phyloP scores from a whole-genome alignment of 2,797 vertebrate species.

The Clamator glandarius region DNA sequence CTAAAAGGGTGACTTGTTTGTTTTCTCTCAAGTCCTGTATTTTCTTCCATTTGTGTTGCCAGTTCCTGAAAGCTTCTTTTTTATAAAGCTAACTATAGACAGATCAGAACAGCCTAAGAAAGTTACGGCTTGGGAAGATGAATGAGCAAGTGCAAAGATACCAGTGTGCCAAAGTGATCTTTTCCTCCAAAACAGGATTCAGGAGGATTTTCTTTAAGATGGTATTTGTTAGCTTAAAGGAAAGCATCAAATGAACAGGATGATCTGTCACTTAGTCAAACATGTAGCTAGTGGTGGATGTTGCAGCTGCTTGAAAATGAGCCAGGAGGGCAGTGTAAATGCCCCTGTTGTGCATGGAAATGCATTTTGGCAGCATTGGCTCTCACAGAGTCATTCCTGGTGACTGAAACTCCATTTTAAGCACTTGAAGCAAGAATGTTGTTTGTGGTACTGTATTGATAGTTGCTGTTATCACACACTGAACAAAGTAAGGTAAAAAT shows the following conservation, averaged over 20 bases:
- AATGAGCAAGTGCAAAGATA: not conserved
- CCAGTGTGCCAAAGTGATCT: not conserved
- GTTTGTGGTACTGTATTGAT: not conserved
- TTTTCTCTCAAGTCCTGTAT: not conserved
- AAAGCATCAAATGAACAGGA: not conserved
- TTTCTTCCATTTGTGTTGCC: not conserved
- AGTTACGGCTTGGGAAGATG: not conserved
- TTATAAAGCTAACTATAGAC: not conserved
- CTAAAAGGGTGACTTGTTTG: not conserved
- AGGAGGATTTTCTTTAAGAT: not conserved
- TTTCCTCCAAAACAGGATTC: not conserved
- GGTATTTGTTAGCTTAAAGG: not conserved
- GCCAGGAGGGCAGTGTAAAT: rapidly evolving
- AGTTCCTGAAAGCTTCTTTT: not conserved
- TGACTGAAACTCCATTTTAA: not conserved
- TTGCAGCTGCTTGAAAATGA: not conserved
- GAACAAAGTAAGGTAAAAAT: not conserved
- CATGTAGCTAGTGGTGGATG: rapidly evolving
- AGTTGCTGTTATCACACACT: not conserved
- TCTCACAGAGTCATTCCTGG: not conserved
- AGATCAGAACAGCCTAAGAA: not conserved
- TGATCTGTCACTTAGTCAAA: not conserved
- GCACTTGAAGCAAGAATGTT: not conserved
- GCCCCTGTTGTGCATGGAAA: rapidly evolving
- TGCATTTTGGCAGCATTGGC: rapidly evolving